Evolutionary conservation across 2,113 vertebrate species (phyloP), one percentile per base, ranked within the genome.

Genomic region (Protobothrops mucrosquamatus): DNA sequence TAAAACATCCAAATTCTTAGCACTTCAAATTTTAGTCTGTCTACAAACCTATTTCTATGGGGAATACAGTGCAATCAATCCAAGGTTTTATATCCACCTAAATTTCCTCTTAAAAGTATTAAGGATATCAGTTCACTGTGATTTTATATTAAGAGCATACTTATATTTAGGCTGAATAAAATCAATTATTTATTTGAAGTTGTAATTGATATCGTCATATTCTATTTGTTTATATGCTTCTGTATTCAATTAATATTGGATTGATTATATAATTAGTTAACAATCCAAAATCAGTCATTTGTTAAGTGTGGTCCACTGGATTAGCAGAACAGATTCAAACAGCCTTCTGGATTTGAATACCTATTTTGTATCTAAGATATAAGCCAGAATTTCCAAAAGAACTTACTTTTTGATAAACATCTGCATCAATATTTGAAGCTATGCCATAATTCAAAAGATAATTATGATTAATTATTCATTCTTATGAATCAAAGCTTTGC

Each of bases 401-500:
- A 26, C 24, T 26, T 87, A 52, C 29, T 90, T 89, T 74, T 4
- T 55, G n/a, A 91, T 85, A 55, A 69, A 59, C 86, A n/a, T 57
- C 51, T 54, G 52, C 51, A 0, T 0, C 48, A 24, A 86, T 46
- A 89, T 1, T 51, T 56, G 34, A 29, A 26, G 2, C 43, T n/a
- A 89, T 90, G 51, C 11, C 39, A 24, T 90, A 92, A 26, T 8
- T 94, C 91, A 91, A 61, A 88, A 81, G 56, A 92, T 26, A 92
- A 85, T 85, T 95, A 14, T 64, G 61, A 64, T 94, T 1, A 94
- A 59, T 59, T 24, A 85, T 61, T 94, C 10, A 0, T 81, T 94
- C 89, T 93, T 64, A 94, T 0, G 3, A 81, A 64, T 20, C 2
- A 48, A 92, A 92, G 18, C 43, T 92, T 89, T 91, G 34, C 56